Conservation (phyloP, 2,797 vertebrate species). For the Phalanger gymnotis region DNA sequence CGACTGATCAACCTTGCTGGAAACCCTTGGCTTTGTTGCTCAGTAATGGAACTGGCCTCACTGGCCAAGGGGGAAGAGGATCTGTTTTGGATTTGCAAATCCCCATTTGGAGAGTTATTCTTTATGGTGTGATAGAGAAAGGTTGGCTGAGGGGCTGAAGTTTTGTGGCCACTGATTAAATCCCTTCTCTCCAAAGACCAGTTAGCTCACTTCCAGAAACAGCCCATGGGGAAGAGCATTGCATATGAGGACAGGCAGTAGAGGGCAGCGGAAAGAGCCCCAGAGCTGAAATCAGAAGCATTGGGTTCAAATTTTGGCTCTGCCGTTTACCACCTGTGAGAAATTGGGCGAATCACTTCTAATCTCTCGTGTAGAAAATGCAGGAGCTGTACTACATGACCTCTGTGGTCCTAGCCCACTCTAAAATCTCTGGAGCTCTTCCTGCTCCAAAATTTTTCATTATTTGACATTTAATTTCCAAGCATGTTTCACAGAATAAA, state of each 20-base stretch:
- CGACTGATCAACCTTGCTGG: slow-evolving; percentile 21
- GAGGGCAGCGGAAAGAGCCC: neutral
- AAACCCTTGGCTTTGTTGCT: slow-evolving; percentile 11
- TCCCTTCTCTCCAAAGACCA: slow-evolving; percentile 62
- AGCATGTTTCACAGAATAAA: slow-evolving; percentile 31
- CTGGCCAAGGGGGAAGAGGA: slow-evolving; percentile 9
- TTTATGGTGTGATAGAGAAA: slow-evolving; percentile 72
- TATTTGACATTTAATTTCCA: slow-evolving; percentile 37
- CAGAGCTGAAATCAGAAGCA: neutral
- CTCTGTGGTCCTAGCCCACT: neutral
- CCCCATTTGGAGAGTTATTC: slow-evolving; percentile 62
- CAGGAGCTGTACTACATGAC: neutral
- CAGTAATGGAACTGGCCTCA: neutral
- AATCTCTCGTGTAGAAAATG: slow-evolving; percentile 17
- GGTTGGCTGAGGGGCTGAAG: slow-evolving; percentile 66
- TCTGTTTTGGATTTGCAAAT: slow-evolving; percentile 76
- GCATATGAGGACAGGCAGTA: neutral
- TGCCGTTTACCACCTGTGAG: slow-evolving; percentile 20
- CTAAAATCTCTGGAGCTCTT: slow-evolving; percentile 3
- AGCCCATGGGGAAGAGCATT: slow-evolving; percentile 16
- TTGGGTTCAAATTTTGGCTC: neutral
- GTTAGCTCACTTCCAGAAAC: slow-evolving; percentile 59
- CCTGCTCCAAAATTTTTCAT: slow-evolving; percentile 22
- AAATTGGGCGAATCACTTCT: neutral
- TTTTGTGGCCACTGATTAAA: slow-evolving; percentile 57